A percentile compares a stretch with the other conserved stretches of the same genome.
These are phyloP conservation scores for Pyrochroa serraticornis DNA, from an alignment of 2,888 invertebrate species.

Conservation along the genomic window DNA sequence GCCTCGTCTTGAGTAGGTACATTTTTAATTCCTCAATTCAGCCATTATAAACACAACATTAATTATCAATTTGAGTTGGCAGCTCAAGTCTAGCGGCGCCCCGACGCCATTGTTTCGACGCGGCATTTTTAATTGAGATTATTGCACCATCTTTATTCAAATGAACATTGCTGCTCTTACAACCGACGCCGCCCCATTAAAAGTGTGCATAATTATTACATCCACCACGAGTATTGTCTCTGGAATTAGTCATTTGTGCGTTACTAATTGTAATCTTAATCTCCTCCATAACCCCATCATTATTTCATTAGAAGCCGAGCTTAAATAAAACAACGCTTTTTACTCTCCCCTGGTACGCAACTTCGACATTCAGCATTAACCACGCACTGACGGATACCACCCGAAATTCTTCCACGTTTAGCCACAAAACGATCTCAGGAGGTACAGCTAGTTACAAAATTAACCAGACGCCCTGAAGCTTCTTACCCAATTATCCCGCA, in stretches of 20 bases:
- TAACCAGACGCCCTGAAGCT: too few relatives aligned
- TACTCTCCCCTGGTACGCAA: background rate
- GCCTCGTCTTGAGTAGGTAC: constrained; percentile 55
- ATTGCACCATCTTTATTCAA: constrained; percentile 59
- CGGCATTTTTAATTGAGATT: constrained; percentile 60
- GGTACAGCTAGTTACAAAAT: too few relatives aligned
- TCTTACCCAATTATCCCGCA: too few relatives aligned
- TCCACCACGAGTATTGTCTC: constrained; percentile 54
- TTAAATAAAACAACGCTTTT: background rate
- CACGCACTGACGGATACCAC: too few relatives aligned
- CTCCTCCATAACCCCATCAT: constrained; percentile 52
- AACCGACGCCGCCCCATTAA: constrained; percentile 53
- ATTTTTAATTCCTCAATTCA: constrained; percentile 58
- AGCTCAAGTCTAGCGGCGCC: constrained; percentile 47
- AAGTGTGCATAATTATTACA: constrained; percentile 59
- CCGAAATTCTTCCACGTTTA: too few relatives aligned
- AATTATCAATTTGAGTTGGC: constrained; percentile 58
- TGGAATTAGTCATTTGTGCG: constrained; percentile 58
- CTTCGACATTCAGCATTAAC: too few relatives aligned
- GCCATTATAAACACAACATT: constrained; percentile 60
- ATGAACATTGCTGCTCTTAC: constrained; percentile 53
- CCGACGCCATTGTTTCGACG: constrained; percentile 54
- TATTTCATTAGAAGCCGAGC: constrained; percentile 36
- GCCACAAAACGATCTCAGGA: too few relatives aligned
- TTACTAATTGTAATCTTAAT: constrained; percentile 58